These are phyloP conservation scores for Solenopsis fugax DNA, from an alignment of 1,140 invertebrate genomes.

Conservation along the genomic window DNA sequence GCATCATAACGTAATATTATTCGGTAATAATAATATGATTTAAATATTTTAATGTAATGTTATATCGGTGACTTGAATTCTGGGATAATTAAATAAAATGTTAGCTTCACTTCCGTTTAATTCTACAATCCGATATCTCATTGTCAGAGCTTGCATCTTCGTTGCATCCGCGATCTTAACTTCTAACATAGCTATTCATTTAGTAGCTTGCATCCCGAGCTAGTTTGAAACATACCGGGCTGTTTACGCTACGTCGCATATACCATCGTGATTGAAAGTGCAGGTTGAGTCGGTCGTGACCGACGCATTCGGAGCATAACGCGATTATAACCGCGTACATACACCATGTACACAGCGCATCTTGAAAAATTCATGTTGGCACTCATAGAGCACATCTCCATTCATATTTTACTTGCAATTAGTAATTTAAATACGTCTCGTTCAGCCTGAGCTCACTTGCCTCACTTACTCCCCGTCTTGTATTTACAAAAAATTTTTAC, in stretches of 20 bases:
- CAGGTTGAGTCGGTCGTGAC: constrained; percentile 46
- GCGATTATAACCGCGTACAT: constrained; percentile 37
- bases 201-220: not conserved
- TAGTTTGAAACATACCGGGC: not conserved
- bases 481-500: not conserved
- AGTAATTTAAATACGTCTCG: constrained; percentile 35
- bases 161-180: not conserved
- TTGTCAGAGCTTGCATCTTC: not conserved
- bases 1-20: not conserved
- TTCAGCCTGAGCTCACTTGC: not conserved
- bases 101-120: not conserved
- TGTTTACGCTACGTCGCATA: constrained; percentile 53
- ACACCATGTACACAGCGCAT: constrained; percentile 1
- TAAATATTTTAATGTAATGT: not conserved
- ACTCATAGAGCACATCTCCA: not conserved
- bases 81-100: not conserved
- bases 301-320: constrained; percentile 56
- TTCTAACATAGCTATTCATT: not conserved
- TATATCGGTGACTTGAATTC: not conserved
- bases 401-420: constrained; percentile 33
- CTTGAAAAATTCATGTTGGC: constrained; percentile 48
- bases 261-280: constrained; percentile 45
- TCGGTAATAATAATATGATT: not conserved
- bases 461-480: not conserved
- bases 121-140: not conserved